phyloP scores from a whole-genome alignment of 2,888 invertebrate species.

The Yponomeuta malinellus region DNA sequence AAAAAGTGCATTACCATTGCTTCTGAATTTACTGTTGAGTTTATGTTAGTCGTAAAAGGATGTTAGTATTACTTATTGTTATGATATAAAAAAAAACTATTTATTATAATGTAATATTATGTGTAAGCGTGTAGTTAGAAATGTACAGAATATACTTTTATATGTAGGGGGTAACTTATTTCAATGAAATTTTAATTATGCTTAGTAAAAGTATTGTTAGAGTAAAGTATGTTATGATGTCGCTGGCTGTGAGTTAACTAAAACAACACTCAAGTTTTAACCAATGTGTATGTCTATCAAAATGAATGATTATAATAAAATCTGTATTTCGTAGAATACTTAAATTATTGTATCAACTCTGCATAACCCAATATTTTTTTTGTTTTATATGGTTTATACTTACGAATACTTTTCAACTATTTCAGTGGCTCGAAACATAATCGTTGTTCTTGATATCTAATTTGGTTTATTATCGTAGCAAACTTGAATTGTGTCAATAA shows the following conservation, averaged over 20 bases:
- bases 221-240: background rate
- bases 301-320: background rate
- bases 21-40: too few species aligned
- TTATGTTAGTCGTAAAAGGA: background rate
- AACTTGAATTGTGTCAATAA: background rate
- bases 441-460: too few species aligned
- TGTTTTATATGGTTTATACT: too few species aligned
- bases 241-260: conserved; percentile 10
- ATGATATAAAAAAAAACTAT: background rate
- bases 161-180: background rate
- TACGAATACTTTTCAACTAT: too few species aligned
- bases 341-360: background rate
- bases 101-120: background rate
- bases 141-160: background rate
- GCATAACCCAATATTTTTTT: too few species aligned
- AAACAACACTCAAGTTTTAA: conserved; percentile 10
- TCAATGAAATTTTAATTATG: background rate
- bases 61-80: background rate
- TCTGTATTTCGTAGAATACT: conserved; percentile 4
- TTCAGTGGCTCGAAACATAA: too few species aligned
- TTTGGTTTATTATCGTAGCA: background rate
- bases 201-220: conserved; percentile 6
- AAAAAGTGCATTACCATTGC: background rate
- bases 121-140: background rate
- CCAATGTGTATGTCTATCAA: background rate